Evolutionary conservation across 2,888 invertebrate genomes (phyloP).

Genomic region (Apotomis betuletana): DNA sequence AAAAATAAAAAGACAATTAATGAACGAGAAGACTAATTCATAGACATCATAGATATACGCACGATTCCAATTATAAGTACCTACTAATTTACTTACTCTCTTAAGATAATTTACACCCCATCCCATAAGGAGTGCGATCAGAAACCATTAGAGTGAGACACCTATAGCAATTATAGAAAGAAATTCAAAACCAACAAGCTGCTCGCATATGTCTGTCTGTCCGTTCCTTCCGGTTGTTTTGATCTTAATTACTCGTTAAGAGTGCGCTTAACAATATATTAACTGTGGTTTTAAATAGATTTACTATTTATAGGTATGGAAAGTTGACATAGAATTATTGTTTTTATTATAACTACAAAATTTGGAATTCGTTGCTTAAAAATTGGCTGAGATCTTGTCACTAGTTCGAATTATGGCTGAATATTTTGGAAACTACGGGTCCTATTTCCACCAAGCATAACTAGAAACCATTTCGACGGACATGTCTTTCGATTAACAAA

Average conservation of each 20-base stretch:
- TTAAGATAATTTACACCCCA: slow-evolving; percentile 34
- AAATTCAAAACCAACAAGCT: slow-evolving; percentile 70
- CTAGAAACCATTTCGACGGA: no score
- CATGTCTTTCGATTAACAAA: no score
- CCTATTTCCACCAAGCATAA: no score
- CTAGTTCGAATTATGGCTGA: no score
- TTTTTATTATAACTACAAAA: not conserved
- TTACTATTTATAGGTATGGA: slow-evolving; percentile 15
- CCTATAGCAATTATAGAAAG: slow-evolving; percentile 48
- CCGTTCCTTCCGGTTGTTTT: slow-evolving; percentile 63
- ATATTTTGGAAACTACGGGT: no score
- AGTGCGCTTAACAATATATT: slow-evolving; percentile 62
- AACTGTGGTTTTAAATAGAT: slow-evolving; percentile 48
- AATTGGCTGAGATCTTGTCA: no score
- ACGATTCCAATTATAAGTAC: not conserved
- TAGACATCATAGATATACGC: not conserved
- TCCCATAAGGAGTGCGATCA: slow-evolving; percentile 23
- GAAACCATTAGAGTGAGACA: slow-evolving; percentile 30
- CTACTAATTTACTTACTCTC: not conserved
- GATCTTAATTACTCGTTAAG: slow-evolving; percentile 66
- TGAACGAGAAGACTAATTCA: no score
- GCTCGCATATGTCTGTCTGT: slow-evolving; percentile 62
- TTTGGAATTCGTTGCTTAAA: no score
- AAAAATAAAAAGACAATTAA: no score
- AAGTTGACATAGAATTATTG: not conserved